These are phyloP conservation scores for Machimus atricapillus DNA, from an alignment of 2,888 invertebrate genomes.

Conservation along the genomic window DNA sequence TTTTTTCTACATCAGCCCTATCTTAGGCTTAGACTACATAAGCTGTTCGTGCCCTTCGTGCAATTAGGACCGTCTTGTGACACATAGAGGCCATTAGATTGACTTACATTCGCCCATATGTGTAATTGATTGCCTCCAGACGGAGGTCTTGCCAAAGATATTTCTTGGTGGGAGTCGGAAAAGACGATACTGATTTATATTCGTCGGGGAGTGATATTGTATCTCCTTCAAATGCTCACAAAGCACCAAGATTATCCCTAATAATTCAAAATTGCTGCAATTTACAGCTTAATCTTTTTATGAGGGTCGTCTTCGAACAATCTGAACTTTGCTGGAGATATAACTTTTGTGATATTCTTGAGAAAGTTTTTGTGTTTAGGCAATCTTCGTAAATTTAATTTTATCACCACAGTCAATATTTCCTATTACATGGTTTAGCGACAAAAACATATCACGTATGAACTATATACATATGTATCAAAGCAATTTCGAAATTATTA, in stretches of 20 bases:
- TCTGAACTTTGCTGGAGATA: not conserved
- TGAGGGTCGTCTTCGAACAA: not conserved
- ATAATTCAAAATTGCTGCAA: not conserved
- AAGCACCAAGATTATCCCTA: not conserved
- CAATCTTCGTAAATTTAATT: not conserved
- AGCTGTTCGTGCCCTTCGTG: not conserved
- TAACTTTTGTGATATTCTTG: not conserved
- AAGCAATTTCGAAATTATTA: not conserved
- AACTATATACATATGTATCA: not conserved
- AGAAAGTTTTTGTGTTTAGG: not conserved
- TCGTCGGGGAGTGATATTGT: not conserved
- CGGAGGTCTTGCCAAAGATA: not conserved
- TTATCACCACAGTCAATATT: not conserved
- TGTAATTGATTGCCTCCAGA: not conserved
- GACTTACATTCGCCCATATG: not conserved
- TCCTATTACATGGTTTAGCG: not conserved
- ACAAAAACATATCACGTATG: not conserved
- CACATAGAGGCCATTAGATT: not conserved
- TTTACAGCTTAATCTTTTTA: not conserved
- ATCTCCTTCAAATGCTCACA: not conserved
- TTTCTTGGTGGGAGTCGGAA: not conserved
- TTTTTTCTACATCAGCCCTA: not conserved
- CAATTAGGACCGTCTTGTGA: not conserved
- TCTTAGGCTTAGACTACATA: not conserved
- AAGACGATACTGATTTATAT: not conserved